These are phyloP conservation scores for Papilio polyxenes DNA, from an alignment of 1,140 invertebrate species.

Conservation along the genomic window DNA sequence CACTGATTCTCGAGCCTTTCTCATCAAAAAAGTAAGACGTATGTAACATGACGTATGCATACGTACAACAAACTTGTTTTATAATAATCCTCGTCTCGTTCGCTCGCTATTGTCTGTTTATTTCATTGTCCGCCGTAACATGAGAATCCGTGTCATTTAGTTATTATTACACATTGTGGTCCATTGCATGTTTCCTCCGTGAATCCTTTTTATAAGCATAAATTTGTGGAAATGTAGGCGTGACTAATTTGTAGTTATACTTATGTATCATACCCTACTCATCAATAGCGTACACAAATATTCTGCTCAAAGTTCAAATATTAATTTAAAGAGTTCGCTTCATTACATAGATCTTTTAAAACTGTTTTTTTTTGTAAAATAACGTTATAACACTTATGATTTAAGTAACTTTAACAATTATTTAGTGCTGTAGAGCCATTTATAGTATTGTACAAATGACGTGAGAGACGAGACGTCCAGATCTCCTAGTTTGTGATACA, in stretches of 20 bases:
- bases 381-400: neutral
- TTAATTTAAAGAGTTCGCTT: neutral
- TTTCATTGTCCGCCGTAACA: constrained; percentile 31
- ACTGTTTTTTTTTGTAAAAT: neutral
- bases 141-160: constrained; percentile 28
- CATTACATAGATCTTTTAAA: too few relatives aligned
- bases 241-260: neutral
- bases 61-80: constrained; percentile 16
- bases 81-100: constrained; percentile 11
- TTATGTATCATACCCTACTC: neutral
- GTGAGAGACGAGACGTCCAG: neutral
- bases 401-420: neutral
- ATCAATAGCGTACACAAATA: neutral
- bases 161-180: constrained; percentile 17
- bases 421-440: neutral
- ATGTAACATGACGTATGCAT: constrained; percentile 11
- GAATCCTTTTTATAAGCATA: constrained; percentile 15
- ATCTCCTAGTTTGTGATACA: neutral
- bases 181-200: constrained; percentile 27
- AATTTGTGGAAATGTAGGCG: neutral
- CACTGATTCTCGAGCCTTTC: neutral
- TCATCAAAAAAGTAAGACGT: constrained; percentile 16
- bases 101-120: constrained; percentile 26
- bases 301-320: neutral
- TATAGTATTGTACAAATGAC: neutral